A percentile compares a stretch with the other conserved stretches of the same genome.
These are phyloP conservation scores for Corydoras maculifer DNA, from an alignment of 2,113 vertebrate genomes.

Conservation along the genomic window DNA sequence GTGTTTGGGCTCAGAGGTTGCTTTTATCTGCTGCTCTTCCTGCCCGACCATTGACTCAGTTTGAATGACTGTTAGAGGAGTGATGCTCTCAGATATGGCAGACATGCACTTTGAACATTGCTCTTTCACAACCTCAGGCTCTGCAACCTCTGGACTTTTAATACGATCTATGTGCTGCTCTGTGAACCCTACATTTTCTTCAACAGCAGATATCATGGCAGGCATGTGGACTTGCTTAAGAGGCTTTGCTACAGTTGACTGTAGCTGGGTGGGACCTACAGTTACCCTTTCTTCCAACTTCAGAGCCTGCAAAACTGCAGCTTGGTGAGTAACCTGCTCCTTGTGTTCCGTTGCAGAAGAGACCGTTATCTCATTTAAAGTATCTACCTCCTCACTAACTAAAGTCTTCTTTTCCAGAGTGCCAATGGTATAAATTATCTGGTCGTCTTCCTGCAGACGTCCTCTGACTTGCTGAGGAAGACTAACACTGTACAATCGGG, in stretches of 20 bases:
- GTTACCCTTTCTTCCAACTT: conserved; percentile 62
- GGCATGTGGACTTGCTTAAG: conserved; percentile 58
- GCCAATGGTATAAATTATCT: conserved; percentile 71
- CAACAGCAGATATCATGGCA: conserved; percentile 63
- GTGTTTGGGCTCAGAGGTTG: conserved; percentile 58
- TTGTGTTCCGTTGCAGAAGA: conserved; percentile 62
- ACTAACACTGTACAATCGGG: conserved; percentile 67
- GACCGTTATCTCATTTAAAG: conserved; percentile 56
- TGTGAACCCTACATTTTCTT: conserved; percentile 64
- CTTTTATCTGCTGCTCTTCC: conserved; percentile 41
- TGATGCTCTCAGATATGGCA: conserved; percentile 64
- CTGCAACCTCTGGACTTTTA: conserved; percentile 59
- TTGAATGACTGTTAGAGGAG: conserved; percentile 55
- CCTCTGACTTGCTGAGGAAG: conserved; percentile 61
- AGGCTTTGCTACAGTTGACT: conserved; percentile 50
- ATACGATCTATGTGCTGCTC: conserved; percentile 70
- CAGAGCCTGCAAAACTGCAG: conserved; percentile 63
- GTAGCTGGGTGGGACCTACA: conserved; percentile 46
- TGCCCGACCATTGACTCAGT: conserved; percentile 46
- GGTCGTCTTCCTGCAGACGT: conserved; percentile 50
- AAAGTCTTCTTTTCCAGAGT: conserved; percentile 65
- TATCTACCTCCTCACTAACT: conserved; percentile 63
- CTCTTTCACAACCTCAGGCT: conserved; percentile 52
- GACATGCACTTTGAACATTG: conserved; percentile 54
- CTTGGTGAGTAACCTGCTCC: conserved; percentile 66